These are phyloP conservation scores for Drosophila kepulauana DNA, from an alignment of 1,140 invertebrate species.

Conservation along the genomic window DNA sequence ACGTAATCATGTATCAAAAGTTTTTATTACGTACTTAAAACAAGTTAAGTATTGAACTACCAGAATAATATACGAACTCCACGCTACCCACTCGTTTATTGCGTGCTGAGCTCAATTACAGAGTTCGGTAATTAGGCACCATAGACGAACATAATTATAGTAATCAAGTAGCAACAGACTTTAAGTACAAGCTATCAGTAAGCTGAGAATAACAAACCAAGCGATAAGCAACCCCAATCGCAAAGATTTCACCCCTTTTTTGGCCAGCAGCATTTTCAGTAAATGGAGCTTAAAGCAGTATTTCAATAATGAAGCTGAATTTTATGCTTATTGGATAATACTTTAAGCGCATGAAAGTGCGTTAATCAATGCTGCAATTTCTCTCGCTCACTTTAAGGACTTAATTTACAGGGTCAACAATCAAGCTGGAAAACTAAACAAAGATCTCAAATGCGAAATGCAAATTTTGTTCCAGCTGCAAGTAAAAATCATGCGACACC, in stretches of 20 bases:
- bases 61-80: slow-evolving; percentile 10
- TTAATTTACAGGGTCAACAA: slow-evolving; percentile 7
- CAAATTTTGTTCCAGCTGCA: slow-evolving; percentile 37
- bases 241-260: neutral
- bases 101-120: slow-evolving; percentile 30
- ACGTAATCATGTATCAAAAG: slow-evolving; percentile 22
- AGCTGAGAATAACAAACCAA: neutral
- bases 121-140: slow-evolving; percentile 19
- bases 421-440: slow-evolving; percentile 18
- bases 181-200: slow-evolving; percentile 4
- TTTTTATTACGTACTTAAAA: slow-evolving; percentile 29
- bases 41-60: slow-evolving; percentile 18
- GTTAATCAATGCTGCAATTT: slow-evolving; percentile 21
- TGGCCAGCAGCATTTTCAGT: neutral
- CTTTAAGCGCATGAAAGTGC: slow-evolving; percentile 30
- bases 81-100: slow-evolving; percentile 6
- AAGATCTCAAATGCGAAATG: slow-evolving; percentile 23
- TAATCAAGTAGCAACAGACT: slow-evolving; percentile 21
- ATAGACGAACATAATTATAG: slow-evolving; percentile 36
- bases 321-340: slow-evolving; percentile 41
- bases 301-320: slow-evolving; percentile 13
- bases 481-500: slow-evolving; percentile 38
- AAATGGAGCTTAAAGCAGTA: slow-evolving; percentile 9
- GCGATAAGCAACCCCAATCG: slow-evolving; percentile 18
- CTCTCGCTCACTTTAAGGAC: neutral